These are phyloP conservation scores for Drosophila anomalata DNA, from an alignment of 2,888 invertebrate genomes.

Conservation along the genomic window DNA sequence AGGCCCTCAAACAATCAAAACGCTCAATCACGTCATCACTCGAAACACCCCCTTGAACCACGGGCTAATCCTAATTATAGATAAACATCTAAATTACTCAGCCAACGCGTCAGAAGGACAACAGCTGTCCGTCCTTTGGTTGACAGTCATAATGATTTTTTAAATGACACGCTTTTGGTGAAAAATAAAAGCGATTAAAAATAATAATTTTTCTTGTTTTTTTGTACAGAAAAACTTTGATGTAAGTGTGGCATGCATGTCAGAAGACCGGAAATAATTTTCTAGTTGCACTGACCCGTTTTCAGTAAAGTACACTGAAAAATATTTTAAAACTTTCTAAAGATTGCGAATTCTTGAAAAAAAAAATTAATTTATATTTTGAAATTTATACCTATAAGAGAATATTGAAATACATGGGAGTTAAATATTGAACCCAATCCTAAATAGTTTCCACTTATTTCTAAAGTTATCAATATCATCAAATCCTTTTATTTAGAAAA, in stretches of 20 bases:
- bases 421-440: not conserved
- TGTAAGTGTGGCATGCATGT: conserved; percentile 60
- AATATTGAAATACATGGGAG: too few relatives aligned
- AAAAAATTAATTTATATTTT: too few relatives aligned
- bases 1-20: conserved; percentile 30
- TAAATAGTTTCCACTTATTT: not conserved
- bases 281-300: conserved; percentile 58
- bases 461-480: not conserved
- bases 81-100: conserved; percentile 73
- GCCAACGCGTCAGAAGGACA: conserved; percentile 36
- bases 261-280: conserved; percentile 80
- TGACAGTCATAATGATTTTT: conserved; percentile 73
- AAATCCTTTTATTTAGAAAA: too few relatives aligned
- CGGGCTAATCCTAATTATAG: conserved; percentile 73
- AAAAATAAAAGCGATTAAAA: conserved; percentile 60
- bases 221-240: conserved; percentile 18
- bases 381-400: too few relatives aligned
- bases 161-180: conserved; percentile 63
- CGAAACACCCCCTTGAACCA: conserved; percentile 37
- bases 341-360: too few relatives aligned
- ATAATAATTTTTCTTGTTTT: conserved; percentile 60
- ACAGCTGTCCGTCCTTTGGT: conserved; percentile 61
- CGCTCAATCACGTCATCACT: conserved; percentile 56
- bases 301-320: conserved; percentile 11
- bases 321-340: not conserved